A percentile compares a stretch with the other conserved stretches of the same genome.
These are phyloP conservation scores for Helobdella robusta DNA, from an alignment of 2,888 invertebrate genomes.

Conservation along the genomic window DNA sequence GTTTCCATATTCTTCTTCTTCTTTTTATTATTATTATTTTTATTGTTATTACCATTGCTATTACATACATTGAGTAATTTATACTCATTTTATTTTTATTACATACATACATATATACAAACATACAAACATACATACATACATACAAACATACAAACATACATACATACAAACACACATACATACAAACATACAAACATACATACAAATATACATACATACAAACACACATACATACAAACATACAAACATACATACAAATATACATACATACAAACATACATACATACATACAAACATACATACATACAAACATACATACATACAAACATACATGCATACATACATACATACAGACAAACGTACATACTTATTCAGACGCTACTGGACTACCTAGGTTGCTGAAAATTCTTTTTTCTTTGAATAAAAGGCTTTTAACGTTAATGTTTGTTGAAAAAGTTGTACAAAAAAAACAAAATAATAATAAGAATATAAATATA, in stretches of 20 bases:
- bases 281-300: constrained; percentile 16
- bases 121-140: neutral
- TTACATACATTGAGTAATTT: neutral
- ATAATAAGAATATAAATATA: too few species aligned
- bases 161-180: constrained; percentile 17
- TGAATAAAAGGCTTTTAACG: too few species aligned
- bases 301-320: constrained; percentile 12
- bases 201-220: constrained; percentile 25
- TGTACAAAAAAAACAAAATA: too few species aligned
- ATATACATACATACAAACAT: constrained; percentile 17
- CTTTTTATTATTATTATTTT: too few species aligned
- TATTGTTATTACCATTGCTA: too few species aligned
- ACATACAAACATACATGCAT: constrained; percentile 11
- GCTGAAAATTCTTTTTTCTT: too few species aligned
- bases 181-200: constrained; percentile 23
- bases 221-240: constrained; percentile 23
- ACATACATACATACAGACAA: neutral
- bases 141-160: neutral
- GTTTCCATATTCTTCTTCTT: too few species aligned
- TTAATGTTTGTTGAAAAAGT: too few species aligned
- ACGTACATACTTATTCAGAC: constrained; percentile 10
- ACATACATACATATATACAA: constrained; percentile 8
- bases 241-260: constrained; percentile 24
- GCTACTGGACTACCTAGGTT: too few species aligned
- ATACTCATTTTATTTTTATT: neutral